These are phyloP conservation scores for Xenus cinereus DNA, from an alignment of 2,113 vertebrate genomes.

Conservation along the genomic window DNA sequence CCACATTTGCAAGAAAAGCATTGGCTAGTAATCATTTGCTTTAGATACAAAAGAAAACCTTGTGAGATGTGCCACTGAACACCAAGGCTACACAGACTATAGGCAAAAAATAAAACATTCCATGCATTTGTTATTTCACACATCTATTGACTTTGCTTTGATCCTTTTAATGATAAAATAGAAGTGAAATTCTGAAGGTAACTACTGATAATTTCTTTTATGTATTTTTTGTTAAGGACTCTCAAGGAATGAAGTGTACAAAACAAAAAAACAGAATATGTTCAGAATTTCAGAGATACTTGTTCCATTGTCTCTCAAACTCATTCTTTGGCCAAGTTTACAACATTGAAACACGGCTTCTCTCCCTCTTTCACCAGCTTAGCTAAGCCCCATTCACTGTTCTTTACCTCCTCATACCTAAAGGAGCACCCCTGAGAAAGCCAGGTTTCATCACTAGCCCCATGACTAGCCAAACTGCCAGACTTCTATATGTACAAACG, in stretches of 20 bases:
- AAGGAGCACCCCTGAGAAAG: neutral
- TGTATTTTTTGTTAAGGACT: neutral
- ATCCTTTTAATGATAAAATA: neutral
- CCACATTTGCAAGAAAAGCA: neutral
- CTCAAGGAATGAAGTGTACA: neutral
- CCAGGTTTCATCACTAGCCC: neutral
- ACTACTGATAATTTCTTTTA: neutral
- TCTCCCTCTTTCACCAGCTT: neutral
- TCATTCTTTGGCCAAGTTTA: neutral
- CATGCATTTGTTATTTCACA: neutral
- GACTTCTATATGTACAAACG: neutral
- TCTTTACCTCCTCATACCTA: neutral
- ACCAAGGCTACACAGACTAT: neutral
- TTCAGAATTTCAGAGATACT: neutral
- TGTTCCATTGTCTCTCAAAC: neutral
- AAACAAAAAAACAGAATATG: neutral
- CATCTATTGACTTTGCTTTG: neutral
- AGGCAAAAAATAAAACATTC: neutral
- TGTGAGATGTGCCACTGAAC: neutral
- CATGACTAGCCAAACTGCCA: neutral
- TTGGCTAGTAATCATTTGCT: neutral
- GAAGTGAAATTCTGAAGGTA: neutral
- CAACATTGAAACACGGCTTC: neutral
- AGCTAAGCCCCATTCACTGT: too few relatives aligned
- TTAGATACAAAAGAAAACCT: neutral